Conservation (phyloP, 1,140 invertebrate genomes). For the Trypoxylus dichotomus region DNA sequence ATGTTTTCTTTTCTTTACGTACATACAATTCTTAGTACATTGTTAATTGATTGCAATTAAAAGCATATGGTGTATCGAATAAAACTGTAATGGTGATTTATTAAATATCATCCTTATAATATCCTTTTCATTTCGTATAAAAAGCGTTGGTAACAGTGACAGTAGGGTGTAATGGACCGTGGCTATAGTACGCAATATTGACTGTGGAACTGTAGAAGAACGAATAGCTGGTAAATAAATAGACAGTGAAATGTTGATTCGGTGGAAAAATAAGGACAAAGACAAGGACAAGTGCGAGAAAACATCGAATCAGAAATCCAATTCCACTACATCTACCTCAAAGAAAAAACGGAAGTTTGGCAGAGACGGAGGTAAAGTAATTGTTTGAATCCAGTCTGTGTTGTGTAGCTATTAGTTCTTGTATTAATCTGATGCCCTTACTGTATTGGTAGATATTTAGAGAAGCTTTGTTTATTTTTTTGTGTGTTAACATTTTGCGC, state of each 20-base stretch:
- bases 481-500: too few species aligned
- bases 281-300: constrained; percentile 53
- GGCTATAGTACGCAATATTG: not conserved
- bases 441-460: too few species aligned
- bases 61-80: not conserved
- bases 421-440: not conserved
- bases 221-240: not conserved
- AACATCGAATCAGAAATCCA: constrained; percentile 46
- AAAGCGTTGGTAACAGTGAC: not conserved
- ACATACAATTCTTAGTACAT: too few species aligned
- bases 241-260: constrained; percentile 47
- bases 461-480: too few species aligned
- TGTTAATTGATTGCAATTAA: not conserved
- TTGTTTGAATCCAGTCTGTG: not conserved
- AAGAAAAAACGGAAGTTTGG: constrained; percentile 53
- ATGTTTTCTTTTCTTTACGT: not conserved
- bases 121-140: not conserved
- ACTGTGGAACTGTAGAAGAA: not conserved
- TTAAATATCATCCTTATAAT: not conserved
- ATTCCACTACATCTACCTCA: constrained; percentile 36
- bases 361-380: constrained; percentile 51
- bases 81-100: not conserved
- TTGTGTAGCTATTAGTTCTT: constrained; percentile 23
- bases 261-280: constrained; percentile 54
- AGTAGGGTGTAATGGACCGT: not conserved